Evolutionary conservation across 2,113 vertebrate genomes (phyloP).

Genomic region (Gnathonemus echidnorhynchus): DNA sequence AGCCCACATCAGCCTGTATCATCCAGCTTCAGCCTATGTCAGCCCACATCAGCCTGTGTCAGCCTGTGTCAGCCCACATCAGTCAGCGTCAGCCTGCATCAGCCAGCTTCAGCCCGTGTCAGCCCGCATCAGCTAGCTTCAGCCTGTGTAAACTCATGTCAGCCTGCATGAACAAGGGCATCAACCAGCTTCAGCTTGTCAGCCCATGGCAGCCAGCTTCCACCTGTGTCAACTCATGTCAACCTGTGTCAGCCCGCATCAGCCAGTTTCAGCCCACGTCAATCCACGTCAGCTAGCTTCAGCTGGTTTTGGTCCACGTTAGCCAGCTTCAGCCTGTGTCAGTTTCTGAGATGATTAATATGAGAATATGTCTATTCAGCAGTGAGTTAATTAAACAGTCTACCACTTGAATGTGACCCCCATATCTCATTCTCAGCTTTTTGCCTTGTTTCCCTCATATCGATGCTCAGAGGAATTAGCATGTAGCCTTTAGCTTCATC

Average conservation of each 20-base stretch:
- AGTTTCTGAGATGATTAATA: constrained; percentile 88
- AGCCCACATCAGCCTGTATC: constrained; percentile 66
- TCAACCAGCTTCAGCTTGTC: constrained; percentile 4
- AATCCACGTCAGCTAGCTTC: neutral
- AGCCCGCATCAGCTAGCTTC: neutral
- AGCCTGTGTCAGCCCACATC: neutral
- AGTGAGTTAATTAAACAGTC: constrained; percentile 84
- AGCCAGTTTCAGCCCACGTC: neutral
- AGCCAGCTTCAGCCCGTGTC: constrained; percentile 25
- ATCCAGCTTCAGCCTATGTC: constrained; percentile 29
- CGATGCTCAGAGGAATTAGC: neutral
- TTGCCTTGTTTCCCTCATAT: neutral
- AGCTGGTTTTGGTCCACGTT: neutral
- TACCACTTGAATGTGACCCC: neutral
- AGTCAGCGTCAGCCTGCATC: constrained; percentile 36
- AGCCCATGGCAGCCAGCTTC: neutral
- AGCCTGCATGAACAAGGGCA: neutral
- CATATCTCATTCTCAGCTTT: neutral
- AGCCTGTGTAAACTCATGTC: constrained; percentile 9
- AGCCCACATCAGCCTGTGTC: neutral
- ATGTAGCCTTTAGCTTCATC: neutral
- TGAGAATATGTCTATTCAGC: constrained; percentile 95
- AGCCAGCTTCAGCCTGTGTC: constrained; percentile 67
- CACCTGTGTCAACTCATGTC: neutral
- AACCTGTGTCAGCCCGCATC: neutral